Evolutionary conservation across 2,888 invertebrate species (phyloP).

Genomic region (Drosophila pegasa): DNA sequence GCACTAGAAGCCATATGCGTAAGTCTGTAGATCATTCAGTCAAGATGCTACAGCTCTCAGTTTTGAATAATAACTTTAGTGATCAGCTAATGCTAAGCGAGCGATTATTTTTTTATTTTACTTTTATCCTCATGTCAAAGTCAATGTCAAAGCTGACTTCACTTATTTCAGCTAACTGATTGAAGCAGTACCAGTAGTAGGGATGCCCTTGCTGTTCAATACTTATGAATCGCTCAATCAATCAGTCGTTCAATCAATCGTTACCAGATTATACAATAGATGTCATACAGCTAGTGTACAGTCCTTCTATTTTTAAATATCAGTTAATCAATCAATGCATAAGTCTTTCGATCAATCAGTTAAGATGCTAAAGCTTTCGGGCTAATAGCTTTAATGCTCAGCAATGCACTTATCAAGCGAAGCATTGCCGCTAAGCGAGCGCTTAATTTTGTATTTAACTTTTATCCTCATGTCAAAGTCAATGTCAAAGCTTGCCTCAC

Average conservation of each 20-base stretch:
- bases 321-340: not conserved
- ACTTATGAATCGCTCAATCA: not conserved
- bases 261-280: not conserved
- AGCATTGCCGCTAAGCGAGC: not conserved
- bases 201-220: no score
- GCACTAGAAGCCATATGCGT: no score
- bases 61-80: not conserved
- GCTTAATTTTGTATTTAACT: not conserved
- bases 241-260: not conserved
- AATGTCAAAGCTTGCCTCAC: conserved; percentile 13
- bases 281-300: no score
- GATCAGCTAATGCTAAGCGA: not conserved
- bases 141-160: conserved; percentile 12
- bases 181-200: no score
- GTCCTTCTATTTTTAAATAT: no score
- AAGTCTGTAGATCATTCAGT: not conserved
- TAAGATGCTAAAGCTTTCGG: not conserved
- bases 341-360: not conserved
- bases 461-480: conserved; percentile 4
- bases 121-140: conserved; percentile 1
- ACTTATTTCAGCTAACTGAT: no score
- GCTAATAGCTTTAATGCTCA: not conserved
- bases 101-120: not conserved
- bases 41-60: not conserved
- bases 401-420: not conserved